Evolutionary conservation across 2,113 vertebrate species (phyloP), one percentile per base, ranked within the genome.

Genomic region (Cairina moschata): DNA sequence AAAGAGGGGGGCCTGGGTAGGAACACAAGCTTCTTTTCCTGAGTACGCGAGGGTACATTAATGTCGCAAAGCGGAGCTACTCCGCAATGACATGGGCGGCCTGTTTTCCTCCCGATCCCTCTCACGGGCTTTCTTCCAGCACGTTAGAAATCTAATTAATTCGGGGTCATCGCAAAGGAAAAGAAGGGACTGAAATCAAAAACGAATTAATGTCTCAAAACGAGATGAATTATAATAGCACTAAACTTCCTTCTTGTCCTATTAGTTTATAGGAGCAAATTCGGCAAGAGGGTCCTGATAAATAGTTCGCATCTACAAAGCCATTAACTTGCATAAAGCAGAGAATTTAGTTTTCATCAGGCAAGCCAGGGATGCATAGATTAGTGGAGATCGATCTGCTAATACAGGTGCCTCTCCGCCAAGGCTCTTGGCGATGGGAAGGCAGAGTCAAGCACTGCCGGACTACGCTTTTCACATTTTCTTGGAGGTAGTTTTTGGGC

Each of bases 41-140:
- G 0, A 9, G 7, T 7, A 25, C 10, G n/a, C 31, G 9, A 16
- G 5, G 2, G 4, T 16, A 81, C 2, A 2, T 2, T 23, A 74
- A 90, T 91, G 91, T 34, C 2, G 1, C 72, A 84, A 94, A 65
- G 9, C 1, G 1, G 9, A 76, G 29, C 26, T 65, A n/a, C 2
- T 3, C 32, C 44, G 59, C 48, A 75, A 14, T 29, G 77, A 40
- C n/a, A 71, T 1, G 3, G 52, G 23, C 0, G 1, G 20, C 38
- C 63, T 69, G 17, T 69, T 55, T 65, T 56, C 21, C 34, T 74
- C 50, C 32, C 11, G 29, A 10, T 36, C 8, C 42, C 13, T 69
- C 44, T 73, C 52, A 48, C 7, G 7, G 54, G 9, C 59, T 69
- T 29, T 71, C 26, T 86, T 55, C 18, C 60, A 81, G 72, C 59